Conservation (phyloP, 2,888 invertebrate genomes). For the Archips xylosteana region DNA sequence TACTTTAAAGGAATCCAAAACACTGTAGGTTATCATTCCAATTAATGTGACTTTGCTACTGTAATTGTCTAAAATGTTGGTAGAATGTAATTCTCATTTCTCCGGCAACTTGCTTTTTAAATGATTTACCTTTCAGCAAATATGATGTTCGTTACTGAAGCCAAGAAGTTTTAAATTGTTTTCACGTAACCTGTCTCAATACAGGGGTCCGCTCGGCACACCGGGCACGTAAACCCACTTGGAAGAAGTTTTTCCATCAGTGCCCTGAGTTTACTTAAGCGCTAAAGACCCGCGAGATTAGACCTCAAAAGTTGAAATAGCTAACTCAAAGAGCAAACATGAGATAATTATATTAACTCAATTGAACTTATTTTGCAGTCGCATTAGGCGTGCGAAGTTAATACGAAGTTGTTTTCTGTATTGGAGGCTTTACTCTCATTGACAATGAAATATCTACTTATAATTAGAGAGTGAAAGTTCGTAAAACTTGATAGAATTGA, state of each 20-base stretch:
- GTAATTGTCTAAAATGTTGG: too few relatives aligned
- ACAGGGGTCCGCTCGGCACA: conserved; percentile 22
- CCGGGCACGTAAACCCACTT: conserved; percentile 41
- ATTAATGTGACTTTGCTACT: too few relatives aligned
- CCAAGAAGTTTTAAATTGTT: conserved; percentile 31
- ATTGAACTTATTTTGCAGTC: not conserved
- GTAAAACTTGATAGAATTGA: not conserved
- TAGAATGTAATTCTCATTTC: not conserved
- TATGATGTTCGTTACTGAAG: conserved; percentile 15
- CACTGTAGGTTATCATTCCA: not conserved
- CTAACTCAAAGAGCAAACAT: conserved; percentile 19
- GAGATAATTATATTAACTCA: conserved; percentile 23
- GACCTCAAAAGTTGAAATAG: conserved; percentile 39
- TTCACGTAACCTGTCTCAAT: conserved; percentile 38
- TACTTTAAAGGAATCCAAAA: too few relatives aligned
- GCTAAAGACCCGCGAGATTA: conserved; percentile 40
- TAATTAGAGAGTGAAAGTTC: not conserved
- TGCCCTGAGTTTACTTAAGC: conserved; percentile 38
- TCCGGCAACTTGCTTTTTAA: not conserved
- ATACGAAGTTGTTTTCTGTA: not conserved
- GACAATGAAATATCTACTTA: not conserved
- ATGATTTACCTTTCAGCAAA: not conserved
- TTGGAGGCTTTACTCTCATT: not conserved
- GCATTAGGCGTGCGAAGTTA: not conserved
- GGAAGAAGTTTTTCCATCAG: conserved; percentile 42